Conservation (phyloP, 2,888 invertebrate genomes). For the Drosophila macrospina region DNA sequence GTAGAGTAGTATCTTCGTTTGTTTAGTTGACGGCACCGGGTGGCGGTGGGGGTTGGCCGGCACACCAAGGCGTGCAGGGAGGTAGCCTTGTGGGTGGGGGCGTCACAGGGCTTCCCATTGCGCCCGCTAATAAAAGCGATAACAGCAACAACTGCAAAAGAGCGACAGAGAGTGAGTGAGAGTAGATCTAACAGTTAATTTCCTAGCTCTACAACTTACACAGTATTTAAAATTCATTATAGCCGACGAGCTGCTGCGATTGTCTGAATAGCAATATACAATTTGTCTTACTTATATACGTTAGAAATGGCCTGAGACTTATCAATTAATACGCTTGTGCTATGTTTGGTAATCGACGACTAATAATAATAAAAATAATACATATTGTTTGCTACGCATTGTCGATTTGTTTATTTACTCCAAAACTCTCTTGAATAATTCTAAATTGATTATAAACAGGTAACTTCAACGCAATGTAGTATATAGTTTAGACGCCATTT, state of each 20-base stretch:
- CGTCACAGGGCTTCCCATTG: slow-evolving; percentile 10
- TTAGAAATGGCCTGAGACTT: neutral
- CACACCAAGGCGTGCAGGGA: slow-evolving; percentile 66
- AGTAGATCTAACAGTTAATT: neutral
- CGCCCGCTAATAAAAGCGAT: slow-evolving; percentile 43
- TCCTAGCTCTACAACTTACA: slow-evolving; percentile 45
- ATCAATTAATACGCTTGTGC: slow-evolving; percentile 6
- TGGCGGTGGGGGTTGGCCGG: slow-evolving; percentile 56
- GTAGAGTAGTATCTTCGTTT: slow-evolving; percentile 3
- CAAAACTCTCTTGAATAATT: too few relatives aligned
- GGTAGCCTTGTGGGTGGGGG: slow-evolving; percentile 11
- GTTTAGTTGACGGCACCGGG: slow-evolving; percentile 57
- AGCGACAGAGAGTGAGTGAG: neutral
- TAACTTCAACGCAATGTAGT: too few relatives aligned
- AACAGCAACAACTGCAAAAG: slow-evolving; percentile 48
- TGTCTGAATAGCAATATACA: neutral
- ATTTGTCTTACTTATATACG: slow-evolving; percentile 25
- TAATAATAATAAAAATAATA: neutral
- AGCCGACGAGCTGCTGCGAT: neutral
- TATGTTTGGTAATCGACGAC: slow-evolving; percentile 8
- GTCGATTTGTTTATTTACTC: neutral
- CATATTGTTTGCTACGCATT: neutral
- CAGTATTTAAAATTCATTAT: slow-evolving; percentile 46
- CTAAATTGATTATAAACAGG: too few relatives aligned
- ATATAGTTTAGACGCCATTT: too few relatives aligned